These are phyloP conservation scores for Cephalotes varians DNA, from an alignment of 2,888 invertebrate genomes.

Conservation along the genomic window DNA sequence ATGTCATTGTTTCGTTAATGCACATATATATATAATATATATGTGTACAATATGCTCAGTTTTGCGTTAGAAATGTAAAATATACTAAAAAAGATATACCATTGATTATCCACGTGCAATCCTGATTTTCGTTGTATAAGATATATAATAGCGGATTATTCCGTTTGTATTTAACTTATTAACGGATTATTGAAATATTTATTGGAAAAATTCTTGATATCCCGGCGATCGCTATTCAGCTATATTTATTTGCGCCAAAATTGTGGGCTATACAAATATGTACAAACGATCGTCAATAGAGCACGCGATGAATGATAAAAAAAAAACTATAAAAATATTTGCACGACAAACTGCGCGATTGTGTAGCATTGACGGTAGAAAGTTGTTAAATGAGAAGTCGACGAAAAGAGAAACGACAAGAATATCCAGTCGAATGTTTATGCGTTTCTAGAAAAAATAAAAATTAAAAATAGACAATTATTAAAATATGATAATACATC, in stretches of 20 bases:
- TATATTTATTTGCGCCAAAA: constrained; percentile 32
- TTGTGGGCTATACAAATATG: constrained; percentile 39
- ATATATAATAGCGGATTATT: background rate
- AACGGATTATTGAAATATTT: constrained; percentile 25
- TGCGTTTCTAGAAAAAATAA: background rate
- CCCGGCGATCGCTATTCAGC: background rate
- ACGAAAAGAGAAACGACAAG: background rate
- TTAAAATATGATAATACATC: background rate
- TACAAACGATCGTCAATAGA: constrained; percentile 18
- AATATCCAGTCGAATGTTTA: background rate
- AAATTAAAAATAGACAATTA: background rate
- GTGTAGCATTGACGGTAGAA: background rate
- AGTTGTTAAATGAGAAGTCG: constrained; percentile 17
- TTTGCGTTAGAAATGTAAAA: background rate
- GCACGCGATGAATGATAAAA: constrained; percentile 13
- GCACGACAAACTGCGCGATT: constrained; percentile 34
- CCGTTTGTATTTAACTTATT: constrained; percentile 26
- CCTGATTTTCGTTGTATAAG: background rate
- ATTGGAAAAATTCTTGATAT: constrained; percentile 18
- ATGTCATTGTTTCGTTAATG: background rate
- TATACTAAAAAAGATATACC: too few relatives aligned
- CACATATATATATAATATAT: background rate
- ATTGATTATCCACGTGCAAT: background rate
- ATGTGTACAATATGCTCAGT: background rate
- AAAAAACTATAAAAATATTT: constrained; percentile 38